These are phyloP conservation scores for Hafferia zeledoni DNA, from an alignment of 2,797 vertebrate species.

Conservation along the genomic window DNA sequence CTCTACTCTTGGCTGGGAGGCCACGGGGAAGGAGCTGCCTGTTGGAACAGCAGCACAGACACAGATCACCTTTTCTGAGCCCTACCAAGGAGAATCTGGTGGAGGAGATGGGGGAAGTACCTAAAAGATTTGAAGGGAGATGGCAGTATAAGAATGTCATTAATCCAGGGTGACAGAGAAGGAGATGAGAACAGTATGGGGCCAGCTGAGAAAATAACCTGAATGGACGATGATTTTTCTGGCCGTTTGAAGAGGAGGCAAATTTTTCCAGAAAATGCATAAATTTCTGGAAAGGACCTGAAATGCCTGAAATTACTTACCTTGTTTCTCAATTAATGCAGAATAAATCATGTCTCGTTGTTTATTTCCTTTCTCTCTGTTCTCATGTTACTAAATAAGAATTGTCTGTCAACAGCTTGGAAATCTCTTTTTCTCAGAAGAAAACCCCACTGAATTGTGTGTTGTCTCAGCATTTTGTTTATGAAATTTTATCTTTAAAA, in stretches of 20 bases:
- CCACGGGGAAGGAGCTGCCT: neutral
- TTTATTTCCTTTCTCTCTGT: neutral
- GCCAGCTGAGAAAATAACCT: neutral
- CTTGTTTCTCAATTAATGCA: neutral
- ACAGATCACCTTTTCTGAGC: neutral
- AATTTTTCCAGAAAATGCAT: neutral
- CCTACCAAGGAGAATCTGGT: neutral
- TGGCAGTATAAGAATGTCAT: neutral
- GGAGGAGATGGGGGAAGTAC: neutral
- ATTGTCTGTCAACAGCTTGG: neutral
- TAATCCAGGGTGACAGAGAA: neutral
- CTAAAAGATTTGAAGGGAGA: neutral
- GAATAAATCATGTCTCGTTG: neutral
- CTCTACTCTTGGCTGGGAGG: rapidly evolving
- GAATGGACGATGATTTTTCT: neutral
- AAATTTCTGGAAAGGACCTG: neutral
- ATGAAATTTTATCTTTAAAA: neutral
- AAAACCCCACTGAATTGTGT: neutral
- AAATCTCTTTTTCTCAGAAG: neutral
- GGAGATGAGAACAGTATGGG: neutral
- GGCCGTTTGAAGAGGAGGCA: neutral
- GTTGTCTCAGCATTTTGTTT: neutral
- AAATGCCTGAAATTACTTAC: neutral
- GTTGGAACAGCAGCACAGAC: neutral
- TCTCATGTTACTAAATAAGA: neutral